Conservation (phyloP, 2,888 invertebrate species). For the Anorthoa munda region DNA sequence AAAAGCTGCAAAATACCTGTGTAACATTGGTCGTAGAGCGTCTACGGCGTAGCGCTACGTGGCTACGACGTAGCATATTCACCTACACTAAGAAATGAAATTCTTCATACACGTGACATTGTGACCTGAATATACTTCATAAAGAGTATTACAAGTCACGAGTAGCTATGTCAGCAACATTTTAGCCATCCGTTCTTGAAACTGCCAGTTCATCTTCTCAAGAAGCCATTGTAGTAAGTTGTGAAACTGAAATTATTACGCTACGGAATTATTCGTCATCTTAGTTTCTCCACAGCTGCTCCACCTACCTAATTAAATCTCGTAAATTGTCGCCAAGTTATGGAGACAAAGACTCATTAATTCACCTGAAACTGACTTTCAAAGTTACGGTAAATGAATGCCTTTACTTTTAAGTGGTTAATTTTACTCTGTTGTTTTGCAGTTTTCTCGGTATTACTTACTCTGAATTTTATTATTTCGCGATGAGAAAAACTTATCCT, state of each 20-base stretch:
- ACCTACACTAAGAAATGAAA: constrained; percentile 25
- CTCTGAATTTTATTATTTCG: constrained; percentile 2
- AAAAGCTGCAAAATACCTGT: constrained; percentile 9
- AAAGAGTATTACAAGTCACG: constrained; percentile 15
- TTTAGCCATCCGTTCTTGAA: constrained; percentile 45
- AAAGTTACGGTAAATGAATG: constrained; percentile 49
- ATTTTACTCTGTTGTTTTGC: constrained; percentile 36
- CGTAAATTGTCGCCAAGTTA: constrained; percentile 43
- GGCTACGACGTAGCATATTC: constrained; percentile 50
- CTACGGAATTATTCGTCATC: constrained; percentile 62
- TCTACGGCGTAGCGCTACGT: constrained; percentile 51
- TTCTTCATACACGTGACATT: constrained; percentile 31
- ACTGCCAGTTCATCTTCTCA: constrained; percentile 68
- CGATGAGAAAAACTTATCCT: background rate
- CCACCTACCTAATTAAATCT: constrained; percentile 46
- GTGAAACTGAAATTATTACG: constrained; percentile 57
- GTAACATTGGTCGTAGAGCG: constrained; percentile 20
- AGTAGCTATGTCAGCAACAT: constrained; percentile 43
- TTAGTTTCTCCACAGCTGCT: constrained; percentile 30
- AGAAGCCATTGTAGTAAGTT: constrained; percentile 70
- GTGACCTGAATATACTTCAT: constrained; percentile 43
- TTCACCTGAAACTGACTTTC: constrained; percentile 52
- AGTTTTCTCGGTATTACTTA: constrained; percentile 17
- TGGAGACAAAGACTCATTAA: constrained; percentile 47
- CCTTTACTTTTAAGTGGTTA: constrained; percentile 40